Evolutionary conservation across 2,113 vertebrate genomes (phyloP), one percentile per base, ranked within the genome.

Genomic region (Engraulis encrasicolus): DNA sequence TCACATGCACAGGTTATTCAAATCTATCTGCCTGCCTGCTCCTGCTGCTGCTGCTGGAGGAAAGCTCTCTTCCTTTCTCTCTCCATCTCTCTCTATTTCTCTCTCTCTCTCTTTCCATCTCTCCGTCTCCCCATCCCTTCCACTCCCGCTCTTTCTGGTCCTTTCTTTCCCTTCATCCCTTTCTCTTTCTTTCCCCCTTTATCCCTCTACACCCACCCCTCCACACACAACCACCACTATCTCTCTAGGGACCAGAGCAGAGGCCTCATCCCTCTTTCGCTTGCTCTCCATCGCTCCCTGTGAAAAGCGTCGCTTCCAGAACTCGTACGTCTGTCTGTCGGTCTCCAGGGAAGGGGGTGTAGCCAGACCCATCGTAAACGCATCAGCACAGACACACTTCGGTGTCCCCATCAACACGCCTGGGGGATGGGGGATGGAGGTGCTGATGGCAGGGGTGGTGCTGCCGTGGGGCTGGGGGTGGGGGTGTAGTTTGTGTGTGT

Each of bases 1-100:
- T 92, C 83, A 88, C 91, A 85, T 71, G 83, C 81, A 50, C 83
- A 85, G 84, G 86, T 88, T 87, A 87, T 88, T 90, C 54, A 89
- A 86, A 88, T 87, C 40, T 84, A 86, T 86, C 85, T 81, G 54
- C 54, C 54, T 61, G n/a, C n/a, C n/a, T n/a, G n/a, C n/a, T n/a
- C n/a, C n/a, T n/a, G n/a, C n/a, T n/a, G 54, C 54, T 61, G 66
- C 66, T 36, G 84, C 85, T 78, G 4, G 31, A 79, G 78, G 34
- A 49, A 48, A 61, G 85, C 82, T 40, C 36, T 50, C 58, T 58
- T 36, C 36, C 14, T 81, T 38, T 38, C 49, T 45, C 36, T 45
- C n/a, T n/a, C n/a, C n/a, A n/a, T n/a, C n/a, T n/a, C n/a, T n/a
- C n/a, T n/a, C n/a, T n/a, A n/a, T n/a, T n/a, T n/a, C n/a, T n/a